Conservation (phyloP, 2,888 invertebrate genomes). For the Fragum sueziense region DNA sequence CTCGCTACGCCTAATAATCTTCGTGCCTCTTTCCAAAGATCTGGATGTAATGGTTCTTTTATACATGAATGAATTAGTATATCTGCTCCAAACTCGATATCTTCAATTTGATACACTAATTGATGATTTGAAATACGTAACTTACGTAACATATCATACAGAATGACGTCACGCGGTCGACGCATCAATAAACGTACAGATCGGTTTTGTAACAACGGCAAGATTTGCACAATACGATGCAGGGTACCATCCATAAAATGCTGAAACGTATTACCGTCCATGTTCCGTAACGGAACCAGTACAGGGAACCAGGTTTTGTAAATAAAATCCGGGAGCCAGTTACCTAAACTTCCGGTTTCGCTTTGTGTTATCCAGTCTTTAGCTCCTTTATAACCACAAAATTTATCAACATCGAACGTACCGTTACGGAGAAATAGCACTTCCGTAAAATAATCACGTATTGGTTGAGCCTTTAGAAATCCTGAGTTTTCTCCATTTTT, state of each 20-base stretch:
- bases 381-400: constrained; percentile 14
- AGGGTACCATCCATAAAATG: constrained; percentile 34
- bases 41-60: constrained; percentile 25
- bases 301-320: constrained; percentile 19
- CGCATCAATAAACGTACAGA: background rate
- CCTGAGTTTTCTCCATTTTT: background rate
- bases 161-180: constrained; percentile 19
- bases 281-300: constrained; percentile 15
- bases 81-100: constrained; percentile 21
- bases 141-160: constrained; percentile 18
- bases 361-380: background rate
- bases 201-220: constrained; percentile 5
- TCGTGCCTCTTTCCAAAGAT: constrained; percentile 29
- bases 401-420: background rate
- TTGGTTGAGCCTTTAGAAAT: background rate
- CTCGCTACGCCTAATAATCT: constrained; percentile 7
- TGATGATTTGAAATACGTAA: constrained; percentile 28
- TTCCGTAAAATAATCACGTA: background rate
- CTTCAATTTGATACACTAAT: background rate
- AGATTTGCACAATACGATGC: constrained; percentile 27
- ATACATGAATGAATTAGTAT: constrained; percentile 23
- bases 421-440: constrained; percentile 10
- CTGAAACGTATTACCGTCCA: constrained; percentile 33
- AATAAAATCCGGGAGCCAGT: background rate
- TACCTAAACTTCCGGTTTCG: background rate